phyloP scores from a whole-genome alignment of 1,140 invertebrate genomes.

The Globodera ellingtonae region DNA sequence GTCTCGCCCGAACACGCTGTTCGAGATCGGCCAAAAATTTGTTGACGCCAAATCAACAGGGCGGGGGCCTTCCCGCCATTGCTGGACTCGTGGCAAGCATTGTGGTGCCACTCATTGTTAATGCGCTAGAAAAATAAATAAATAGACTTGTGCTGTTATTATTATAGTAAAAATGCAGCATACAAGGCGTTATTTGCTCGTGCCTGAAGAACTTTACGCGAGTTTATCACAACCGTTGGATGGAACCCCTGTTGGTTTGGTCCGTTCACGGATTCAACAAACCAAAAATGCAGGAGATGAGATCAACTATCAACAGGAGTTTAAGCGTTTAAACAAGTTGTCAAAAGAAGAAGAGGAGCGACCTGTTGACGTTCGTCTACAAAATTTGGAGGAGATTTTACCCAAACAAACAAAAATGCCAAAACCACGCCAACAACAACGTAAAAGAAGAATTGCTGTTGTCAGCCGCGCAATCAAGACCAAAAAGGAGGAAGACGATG shows the following conservation, averaged over 20 bases:
- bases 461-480: background rate
- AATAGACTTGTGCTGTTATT: background rate
- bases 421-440: background rate
- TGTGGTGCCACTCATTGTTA: background rate
- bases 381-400: slow-evolving; percentile 7
- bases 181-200: slow-evolving; percentile 28
- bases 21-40: slow-evolving; percentile 8
- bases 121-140: slow-evolving; percentile 2
- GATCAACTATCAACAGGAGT: slow-evolving; percentile 12
- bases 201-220: slow-evolving; percentile 30
- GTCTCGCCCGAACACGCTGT: slow-evolving; percentile 18
- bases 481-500: background rate
- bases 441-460: too few species aligned
- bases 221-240: background rate
- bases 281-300: background rate
- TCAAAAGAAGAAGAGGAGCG: background rate
- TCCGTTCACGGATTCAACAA: slow-evolving; percentile 6
- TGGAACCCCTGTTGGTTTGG: background rate
- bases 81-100: slow-evolving; percentile 11
- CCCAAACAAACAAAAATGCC: too few species aligned
- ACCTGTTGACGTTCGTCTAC: background rate
- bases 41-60: slow-evolving; percentile 5
- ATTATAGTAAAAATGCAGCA: slow-evolving; percentile 1
- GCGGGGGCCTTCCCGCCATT: background rate
- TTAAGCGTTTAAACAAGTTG: slow-evolving; percentile 9